phyloP scores from a whole-genome alignment of 2,797 vertebrate species.

The Coendou prehensilis region DNA sequence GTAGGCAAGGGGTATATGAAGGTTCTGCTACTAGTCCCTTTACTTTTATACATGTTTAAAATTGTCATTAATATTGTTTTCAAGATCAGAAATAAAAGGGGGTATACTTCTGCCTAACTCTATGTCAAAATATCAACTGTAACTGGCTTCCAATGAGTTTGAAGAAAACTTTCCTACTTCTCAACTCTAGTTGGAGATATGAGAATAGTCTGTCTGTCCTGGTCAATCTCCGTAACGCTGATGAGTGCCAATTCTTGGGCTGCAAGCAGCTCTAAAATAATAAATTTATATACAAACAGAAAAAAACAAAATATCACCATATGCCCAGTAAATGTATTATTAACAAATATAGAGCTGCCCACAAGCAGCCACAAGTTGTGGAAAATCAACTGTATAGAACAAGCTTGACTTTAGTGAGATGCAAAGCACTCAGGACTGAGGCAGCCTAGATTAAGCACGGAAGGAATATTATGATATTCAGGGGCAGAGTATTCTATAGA shows the following conservation, averaged over 20 bases:
- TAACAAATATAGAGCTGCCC: conserved; percentile 76
- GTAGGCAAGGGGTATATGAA: not conserved
- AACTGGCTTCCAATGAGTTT: conserved; percentile 43
- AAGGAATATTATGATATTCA: conserved; percentile 27
- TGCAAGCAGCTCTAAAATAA: conserved; percentile 51
- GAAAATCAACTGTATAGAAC: conserved; percentile 75
- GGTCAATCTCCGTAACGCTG: conserved; percentile 21
- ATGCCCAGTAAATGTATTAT: conserved; percentile 78
- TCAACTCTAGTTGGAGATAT: conserved; percentile 50
- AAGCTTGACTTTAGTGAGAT: conserved; percentile 72
- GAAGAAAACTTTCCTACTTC: conserved; percentile 32
- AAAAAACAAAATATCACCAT: conserved; percentile 74
- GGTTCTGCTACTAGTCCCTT: not conserved
- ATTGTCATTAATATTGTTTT: not conserved
- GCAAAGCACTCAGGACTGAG: conserved; percentile 62
- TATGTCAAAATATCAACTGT: not conserved
- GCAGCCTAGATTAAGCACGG: not conserved
- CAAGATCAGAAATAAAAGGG: conserved; percentile 17
- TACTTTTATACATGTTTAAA: conserved; percentile 42
- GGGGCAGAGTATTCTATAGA: not conserved
- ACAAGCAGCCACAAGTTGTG: conserved; percentile 65
- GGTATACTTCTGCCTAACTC: not conserved
- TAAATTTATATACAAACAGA: not conserved
- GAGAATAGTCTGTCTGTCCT: conserved; percentile 9
- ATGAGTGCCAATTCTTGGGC: conserved; percentile 15